Conservation (phyloP, 2,888 invertebrate genomes). For the Griposia aprilina region DNA sequence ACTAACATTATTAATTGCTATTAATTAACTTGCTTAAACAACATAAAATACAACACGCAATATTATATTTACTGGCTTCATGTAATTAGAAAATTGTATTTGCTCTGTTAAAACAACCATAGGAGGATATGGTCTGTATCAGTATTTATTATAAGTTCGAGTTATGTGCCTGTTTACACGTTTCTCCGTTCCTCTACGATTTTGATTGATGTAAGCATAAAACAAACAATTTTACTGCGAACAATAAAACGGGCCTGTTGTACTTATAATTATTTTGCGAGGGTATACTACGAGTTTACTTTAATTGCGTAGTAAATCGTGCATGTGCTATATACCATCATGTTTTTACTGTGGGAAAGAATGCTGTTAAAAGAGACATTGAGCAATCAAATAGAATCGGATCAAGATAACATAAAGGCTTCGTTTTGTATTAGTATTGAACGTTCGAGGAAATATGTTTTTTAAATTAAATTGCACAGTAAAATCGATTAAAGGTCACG, state of each 20-base stretch:
- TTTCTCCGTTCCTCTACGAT: constrained; percentile 40
- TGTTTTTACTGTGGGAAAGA: constrained; percentile 74
- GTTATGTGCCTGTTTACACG: constrained; percentile 46
- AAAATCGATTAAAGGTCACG: background rate
- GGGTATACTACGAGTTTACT: constrained; percentile 65
- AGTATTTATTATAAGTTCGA: constrained; percentile 14
- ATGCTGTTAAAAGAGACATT: constrained; percentile 71
- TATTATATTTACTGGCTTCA: constrained; percentile 36
- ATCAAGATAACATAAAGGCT: constrained; percentile 66
- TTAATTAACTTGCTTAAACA: constrained; percentile 53
- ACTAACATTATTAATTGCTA: constrained; percentile 46
- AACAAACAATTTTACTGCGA: constrained; percentile 75
- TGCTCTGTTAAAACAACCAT: constrained; percentile 19
- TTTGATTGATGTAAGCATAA: constrained; percentile 72
- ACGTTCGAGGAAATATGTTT: background rate
- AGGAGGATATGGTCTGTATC: constrained; percentile 13
- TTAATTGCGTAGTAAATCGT: constrained; percentile 72
- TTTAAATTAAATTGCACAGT: background rate
- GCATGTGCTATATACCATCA: constrained; percentile 54
- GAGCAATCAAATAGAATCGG: constrained; percentile 71
- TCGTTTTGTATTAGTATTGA: constrained; percentile 55
- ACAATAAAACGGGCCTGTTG: constrained; percentile 68
- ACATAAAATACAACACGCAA: constrained; percentile 47
- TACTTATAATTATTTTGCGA: constrained; percentile 73
- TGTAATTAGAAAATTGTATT: constrained; percentile 50